phyloP scores from a whole-genome alignment of 35 echinoderm and acorn worm genomes.

The Amphiura filiformis region DNA sequence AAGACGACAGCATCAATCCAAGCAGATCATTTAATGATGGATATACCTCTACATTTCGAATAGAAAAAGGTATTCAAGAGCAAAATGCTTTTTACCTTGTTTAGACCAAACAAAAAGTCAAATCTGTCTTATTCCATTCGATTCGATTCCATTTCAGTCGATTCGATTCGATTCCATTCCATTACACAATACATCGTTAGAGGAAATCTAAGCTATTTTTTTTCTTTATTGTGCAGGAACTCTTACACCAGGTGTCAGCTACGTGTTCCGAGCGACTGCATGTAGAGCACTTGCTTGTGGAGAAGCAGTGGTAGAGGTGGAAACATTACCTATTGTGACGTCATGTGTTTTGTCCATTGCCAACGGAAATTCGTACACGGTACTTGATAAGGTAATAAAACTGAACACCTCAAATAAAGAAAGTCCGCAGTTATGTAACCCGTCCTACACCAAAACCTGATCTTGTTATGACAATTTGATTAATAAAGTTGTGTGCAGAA shows the following conservation, averaged over 20 bases:
- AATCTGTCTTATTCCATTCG: too few relatives aligned
- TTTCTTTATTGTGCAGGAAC: slow-evolving; percentile 21
- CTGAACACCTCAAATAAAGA: too few relatives aligned
- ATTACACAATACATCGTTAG: too few relatives aligned
- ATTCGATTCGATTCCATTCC: too few relatives aligned
- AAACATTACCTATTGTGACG: slow-evolving; percentile 31
- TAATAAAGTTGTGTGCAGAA: too few relatives aligned
- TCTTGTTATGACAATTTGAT: too few relatives aligned
- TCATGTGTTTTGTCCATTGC: slow-evolving; percentile 51
- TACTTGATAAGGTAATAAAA: slow-evolving; percentile 42
- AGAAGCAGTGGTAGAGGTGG: slow-evolving; percentile 39
- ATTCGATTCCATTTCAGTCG: too few relatives aligned
- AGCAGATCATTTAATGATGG: not conserved
- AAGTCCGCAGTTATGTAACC: too few relatives aligned
- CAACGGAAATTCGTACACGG: slow-evolving; percentile 40
- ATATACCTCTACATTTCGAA: not conserved
- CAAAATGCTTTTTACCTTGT: too few relatives aligned
- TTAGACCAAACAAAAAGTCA: too few relatives aligned
- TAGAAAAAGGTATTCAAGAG: not conserved
- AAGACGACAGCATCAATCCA: not conserved
- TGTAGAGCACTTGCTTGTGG: slow-evolving; percentile 37
- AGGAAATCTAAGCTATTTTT: too few relatives aligned
- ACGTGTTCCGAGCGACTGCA: slow-evolving; percentile 44
- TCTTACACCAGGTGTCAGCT: slow-evolving; percentile 41
- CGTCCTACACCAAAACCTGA: too few relatives aligned